These are phyloP conservation scores for Mobula hypostoma DNA, from an alignment of 2,113 vertebrate species.

Conservation along the genomic window DNA sequence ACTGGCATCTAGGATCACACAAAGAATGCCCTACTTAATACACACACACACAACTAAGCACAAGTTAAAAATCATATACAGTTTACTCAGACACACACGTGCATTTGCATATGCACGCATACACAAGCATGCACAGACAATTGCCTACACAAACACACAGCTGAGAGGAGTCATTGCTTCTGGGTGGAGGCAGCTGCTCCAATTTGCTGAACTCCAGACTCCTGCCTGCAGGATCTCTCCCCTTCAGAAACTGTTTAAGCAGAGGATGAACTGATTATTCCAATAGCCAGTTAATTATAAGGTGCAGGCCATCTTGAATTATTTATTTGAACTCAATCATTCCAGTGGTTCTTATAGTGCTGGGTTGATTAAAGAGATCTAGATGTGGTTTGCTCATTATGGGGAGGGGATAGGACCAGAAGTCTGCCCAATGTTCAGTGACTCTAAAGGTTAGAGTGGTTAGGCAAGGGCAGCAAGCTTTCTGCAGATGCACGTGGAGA, in stretches of 20 bases:
- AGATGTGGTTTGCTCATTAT: background rate
- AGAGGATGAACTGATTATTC: constrained; percentile 20
- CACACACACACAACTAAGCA: no score
- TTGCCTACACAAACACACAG: background rate
- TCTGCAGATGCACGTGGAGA: no score
- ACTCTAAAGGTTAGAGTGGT: background rate
- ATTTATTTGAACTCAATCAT: background rate
- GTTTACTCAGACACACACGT: no score
- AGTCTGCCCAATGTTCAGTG: no score
- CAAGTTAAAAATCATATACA: no score
- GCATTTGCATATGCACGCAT: no score
- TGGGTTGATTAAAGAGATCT: background rate
- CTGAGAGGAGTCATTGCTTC: background rate
- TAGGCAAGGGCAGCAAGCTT: no score
- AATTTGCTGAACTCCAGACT: background rate
- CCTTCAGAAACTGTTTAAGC: background rate
- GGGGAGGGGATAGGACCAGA: background rate
- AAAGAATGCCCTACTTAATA: no score
- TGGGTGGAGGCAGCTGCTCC: background rate
- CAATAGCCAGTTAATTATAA: constrained; percentile 25
- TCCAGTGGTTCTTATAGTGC: background rate
- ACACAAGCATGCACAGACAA: no score
- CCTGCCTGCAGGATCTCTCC: background rate
- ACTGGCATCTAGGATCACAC: no score
- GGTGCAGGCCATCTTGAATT: background rate